A percentile compares a stretch with the other conserved stretches of the same genome.
These are phyloP conservation scores for Perdita meconis DNA, from an alignment of 2,888 invertebrate species.

Conservation along the genomic window DNA sequence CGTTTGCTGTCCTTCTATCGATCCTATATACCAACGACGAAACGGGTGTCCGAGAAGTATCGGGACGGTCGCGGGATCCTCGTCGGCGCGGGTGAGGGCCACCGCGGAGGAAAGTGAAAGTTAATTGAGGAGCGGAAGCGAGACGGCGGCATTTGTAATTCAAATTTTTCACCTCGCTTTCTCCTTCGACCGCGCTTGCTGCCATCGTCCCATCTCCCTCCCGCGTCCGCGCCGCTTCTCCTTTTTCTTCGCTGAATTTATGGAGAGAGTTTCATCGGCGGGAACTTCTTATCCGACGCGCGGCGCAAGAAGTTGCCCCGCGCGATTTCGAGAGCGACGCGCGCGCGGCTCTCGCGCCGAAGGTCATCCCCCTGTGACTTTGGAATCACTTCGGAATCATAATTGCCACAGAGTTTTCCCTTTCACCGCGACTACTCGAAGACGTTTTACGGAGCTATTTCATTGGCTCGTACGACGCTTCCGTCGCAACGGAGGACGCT, in stretches of 20 bases:
- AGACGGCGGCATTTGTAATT: conserved; percentile 57
- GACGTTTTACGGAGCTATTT: too few species aligned
- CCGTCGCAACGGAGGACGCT: too few species aligned
- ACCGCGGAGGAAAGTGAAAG: conserved; percentile 51
- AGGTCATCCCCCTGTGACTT: conserved; percentile 7
- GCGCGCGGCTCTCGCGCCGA: neutral
- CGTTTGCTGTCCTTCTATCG: conserved; percentile 84
- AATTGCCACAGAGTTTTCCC: too few species aligned
- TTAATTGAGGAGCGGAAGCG: conserved; percentile 52
- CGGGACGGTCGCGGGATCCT: conserved; percentile 14
- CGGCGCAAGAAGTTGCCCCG: conserved; percentile 28
- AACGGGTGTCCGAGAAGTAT: conserved; percentile 76
- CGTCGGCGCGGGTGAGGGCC: neutral
- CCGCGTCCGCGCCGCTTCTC: neutral
- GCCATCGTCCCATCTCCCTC: neutral
- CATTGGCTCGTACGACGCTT: too few species aligned
- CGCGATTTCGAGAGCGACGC: conserved; percentile 3
- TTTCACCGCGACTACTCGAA: too few species aligned
- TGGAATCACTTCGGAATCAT: too few species aligned
- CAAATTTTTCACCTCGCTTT: conserved; percentile 58
- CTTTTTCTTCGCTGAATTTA: conserved; percentile 48
- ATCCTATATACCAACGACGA: conserved; percentile 80
- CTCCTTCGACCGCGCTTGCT: conserved; percentile 22
- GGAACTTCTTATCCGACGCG: conserved; percentile 52
- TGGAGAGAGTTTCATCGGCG: conserved; percentile 52